Evolutionary conservation across 2,113 vertebrate species (phyloP), one percentile per base, ranked within the genome.

Genomic region (Rhombomys opimus): DNA sequence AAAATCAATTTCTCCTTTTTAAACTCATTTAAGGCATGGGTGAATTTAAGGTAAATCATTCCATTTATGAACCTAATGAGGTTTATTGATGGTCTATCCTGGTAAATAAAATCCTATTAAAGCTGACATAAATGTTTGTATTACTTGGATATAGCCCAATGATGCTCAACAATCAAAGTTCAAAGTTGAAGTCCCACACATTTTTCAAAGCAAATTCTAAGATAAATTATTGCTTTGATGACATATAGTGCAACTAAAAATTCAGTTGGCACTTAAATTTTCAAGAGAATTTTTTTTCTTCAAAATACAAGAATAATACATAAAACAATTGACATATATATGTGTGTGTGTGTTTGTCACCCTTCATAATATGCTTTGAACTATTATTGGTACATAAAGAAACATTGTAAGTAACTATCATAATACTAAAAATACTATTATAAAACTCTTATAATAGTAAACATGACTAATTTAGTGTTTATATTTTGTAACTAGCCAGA

Each of bases 191-290:
- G 78, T 38, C 11, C 8, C 25, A 46, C 27, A 2, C 13, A 86
- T 73, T 89, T 76, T 86, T 68, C 35, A 95, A 65, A 50, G 80
- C 38, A 50, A 87, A 93, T 82, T 84, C 32, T 4, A 78, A 94
- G 27, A 6, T n/a, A 93, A 81, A 93, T 91, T 94, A 89, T 93
- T 85, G 89, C 70, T 92, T 78, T 92, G 22, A 54, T 92, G 25
- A 59, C 35, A 90, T 81, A 68, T 52, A 57, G 1, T 91, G 5
- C 54, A 95, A 89, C 2, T 70, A 89, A 8, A 95, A 91, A 91
- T 92, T 95, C 63, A 90, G 38, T 2, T 76, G 22, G 54, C 41
- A 52, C 25, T 93, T 75, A 97, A 38, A 5, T 78, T 87, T 96
- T 92, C 11, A 87, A 30, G n/a, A 52, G 1, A 73, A 95, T 95